phyloP scores from a whole-genome alignment of 2,113 vertebrate species.

The Egretta garzetta region DNA sequence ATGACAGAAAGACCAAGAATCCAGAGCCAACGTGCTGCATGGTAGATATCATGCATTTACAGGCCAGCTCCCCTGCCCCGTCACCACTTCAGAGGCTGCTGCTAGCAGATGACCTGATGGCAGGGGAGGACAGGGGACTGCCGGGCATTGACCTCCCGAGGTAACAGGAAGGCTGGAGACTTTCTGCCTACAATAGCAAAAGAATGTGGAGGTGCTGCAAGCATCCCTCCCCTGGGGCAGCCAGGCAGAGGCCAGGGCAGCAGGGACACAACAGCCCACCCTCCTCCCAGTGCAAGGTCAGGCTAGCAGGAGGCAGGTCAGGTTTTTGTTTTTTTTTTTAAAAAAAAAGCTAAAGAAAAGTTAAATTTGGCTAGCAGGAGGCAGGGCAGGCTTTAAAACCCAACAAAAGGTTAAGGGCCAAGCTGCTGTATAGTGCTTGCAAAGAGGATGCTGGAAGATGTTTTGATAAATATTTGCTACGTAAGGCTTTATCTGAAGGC shows the following conservation, averaged over 20 bases:
- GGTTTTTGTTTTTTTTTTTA: too few relatives aligned
- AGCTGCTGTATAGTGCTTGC: not conserved
- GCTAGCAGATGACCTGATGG: not conserved
- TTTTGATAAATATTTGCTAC: not conserved
- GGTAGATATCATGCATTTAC: accelerated
- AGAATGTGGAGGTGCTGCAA: not conserved
- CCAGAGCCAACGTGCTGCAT: not conserved
- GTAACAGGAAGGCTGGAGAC: not conserved
- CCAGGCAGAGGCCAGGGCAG: not conserved
- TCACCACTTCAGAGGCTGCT: not conserved
- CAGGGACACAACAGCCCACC: not conserved
- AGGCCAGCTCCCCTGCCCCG: not conserved
- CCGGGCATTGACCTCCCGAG: not conserved
- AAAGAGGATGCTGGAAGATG: not conserved
- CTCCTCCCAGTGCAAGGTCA: not conserved
- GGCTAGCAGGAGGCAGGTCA: not conserved
- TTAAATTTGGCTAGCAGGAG: not conserved
- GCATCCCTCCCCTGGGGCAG: slow-evolving; percentile 23
- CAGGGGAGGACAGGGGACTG: not conserved
- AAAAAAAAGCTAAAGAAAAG: not conserved
- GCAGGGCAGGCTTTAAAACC: not conserved
- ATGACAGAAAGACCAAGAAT: not conserved
- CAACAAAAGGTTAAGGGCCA: not conserved
- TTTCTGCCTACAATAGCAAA: not conserved
- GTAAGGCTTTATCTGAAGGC: not conserved